Base-by-base conservation (phyloP, 2,797 vertebrate genomes). In the Microhierax caerulescens region DNA sequence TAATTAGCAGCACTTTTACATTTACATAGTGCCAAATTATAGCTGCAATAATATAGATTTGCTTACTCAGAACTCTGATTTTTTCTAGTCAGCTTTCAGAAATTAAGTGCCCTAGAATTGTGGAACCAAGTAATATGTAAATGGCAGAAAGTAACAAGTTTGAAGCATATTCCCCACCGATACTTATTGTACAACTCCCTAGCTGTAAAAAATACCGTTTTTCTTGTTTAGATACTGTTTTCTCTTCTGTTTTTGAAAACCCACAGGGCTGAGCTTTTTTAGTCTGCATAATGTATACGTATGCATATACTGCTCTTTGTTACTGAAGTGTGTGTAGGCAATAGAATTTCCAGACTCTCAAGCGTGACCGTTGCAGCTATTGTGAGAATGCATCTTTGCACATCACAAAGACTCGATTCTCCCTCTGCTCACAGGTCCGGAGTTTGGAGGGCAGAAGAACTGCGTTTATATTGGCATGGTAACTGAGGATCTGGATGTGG, bases 401-500 rank as follows among this genome's bases (percentile, higher is more conserved):
- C 27, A 15, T 61, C 51, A 28, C 56, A 13, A 36, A 73, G n/a
- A 57, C 30, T 69, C 54, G 60, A 54, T 79, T 90, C 36, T 82
- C 70, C 48, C 47, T 67, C 34, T 82, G 76, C 36, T 76, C 34
- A 8, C 95, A 99, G 99, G 99, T 37, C 98, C 99, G 0, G 99
- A 99, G 95, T 99, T 99, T n/a, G 98, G 98, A 75, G 98, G 97
- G 23, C 98, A 99, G 95, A 98, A 98, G 88, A 98, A 98, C 97
- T 99, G 99, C 15, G 95, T 99, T 81, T 99, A 99, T 84, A 96
- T 99, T 25, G 99, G 99, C 80, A 99, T 99, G 99, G 99, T 98
- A 11, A 98, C 98, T 0, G 99, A 99, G 32, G 99, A 99, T 17
- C 91, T 99, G 23, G 99, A 99, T 25, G 97, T 99, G 53, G 96